Evolutionary conservation across 2,113 vertebrate species (phyloP), one percentile per base, ranked within the genome.

Genomic region (Craseonycteris thonglongyai): DNA sequence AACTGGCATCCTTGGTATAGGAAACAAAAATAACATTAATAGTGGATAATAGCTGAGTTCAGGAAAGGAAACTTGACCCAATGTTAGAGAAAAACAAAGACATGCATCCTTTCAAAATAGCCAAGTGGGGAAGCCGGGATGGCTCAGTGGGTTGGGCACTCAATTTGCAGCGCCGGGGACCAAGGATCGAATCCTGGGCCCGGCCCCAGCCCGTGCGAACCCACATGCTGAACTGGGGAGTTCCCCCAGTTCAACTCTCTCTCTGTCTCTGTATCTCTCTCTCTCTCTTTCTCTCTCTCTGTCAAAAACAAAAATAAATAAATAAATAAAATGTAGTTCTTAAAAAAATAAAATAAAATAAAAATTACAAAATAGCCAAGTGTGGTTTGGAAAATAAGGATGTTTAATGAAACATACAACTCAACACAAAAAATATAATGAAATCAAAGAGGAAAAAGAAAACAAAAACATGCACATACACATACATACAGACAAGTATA

Each of bases 321-420:
- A n/a, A n/a, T n/a, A n/a, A n/a, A n/a, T n/a, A n/a, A n/a, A n/a
- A n/a, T n/a, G n/a, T n/a, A n/a, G n/a, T n/a, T n/a, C n/a, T n/a
- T n/a, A n/a, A n/a, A n/a, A n/a, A n/a, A n/a, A n/a, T n/a, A n/a
- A n/a, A n/a, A n/a, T n/a, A n/a, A n/a, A n/a, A n/a, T n/a, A n/a
- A n/a, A n/a, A n/a, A n/a, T n/a, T n/a, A n/a, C 83, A 92, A 96
- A 97, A 96, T 69, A 91, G 14, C 49, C n/a, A 92, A 94, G 82
- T 89, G 91, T 97, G 93, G 35, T 94, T 93, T 66, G 93, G 63
- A 96, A 98, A 91, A 97, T 97, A 98, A 98, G 79, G 22, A 18
- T 84, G 79, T 94, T 68, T 96, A 96, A 93, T 89, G 58, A 97
- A 96, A 97, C 92, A 93, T 84, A 97, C 75, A 95, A 88, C 42